Conservation (phyloP, 2,888 invertebrate species). For the Drosophila rellima region DNA sequence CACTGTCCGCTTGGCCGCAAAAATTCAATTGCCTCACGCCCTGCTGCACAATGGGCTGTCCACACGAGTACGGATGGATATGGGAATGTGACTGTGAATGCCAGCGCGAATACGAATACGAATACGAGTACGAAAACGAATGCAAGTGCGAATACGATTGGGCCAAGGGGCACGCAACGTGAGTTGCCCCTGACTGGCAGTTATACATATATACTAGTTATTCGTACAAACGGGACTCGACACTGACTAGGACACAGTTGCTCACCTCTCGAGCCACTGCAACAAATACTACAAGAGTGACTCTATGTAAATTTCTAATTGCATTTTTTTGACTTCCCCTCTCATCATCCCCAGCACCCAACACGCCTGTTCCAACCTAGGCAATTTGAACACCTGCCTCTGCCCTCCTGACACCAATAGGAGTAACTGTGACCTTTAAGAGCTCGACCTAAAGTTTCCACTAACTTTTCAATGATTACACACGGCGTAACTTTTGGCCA, state of each 20-base stretch:
- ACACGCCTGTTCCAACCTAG: neutral
- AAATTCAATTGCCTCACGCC: constrained; percentile 60
- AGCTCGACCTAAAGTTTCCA: neutral
- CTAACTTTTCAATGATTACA: neutral
- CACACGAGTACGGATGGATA: constrained; percentile 25
- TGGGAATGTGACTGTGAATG: constrained; percentile 5
- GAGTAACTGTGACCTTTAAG: neutral
- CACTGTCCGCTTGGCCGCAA: constrained; percentile 39
- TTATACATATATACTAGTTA: neutral
- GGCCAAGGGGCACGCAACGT: constrained; percentile 30
- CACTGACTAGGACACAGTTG: neutral
- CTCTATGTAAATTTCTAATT: constrained; percentile 58
- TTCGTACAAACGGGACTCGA: neutral
- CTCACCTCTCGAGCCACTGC: constrained; percentile 6
- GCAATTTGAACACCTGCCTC: neutral
- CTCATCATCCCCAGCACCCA: neutral
- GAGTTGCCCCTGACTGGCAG: neutral
- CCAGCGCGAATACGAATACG: constrained; percentile 1
- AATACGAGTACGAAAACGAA: constrained; percentile 2
- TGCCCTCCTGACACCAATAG: neutral
- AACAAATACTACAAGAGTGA: constrained; percentile 26
- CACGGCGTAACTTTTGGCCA: neutral
- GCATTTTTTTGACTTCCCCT: constrained; percentile 22
- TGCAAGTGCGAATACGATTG: constrained; percentile 18
- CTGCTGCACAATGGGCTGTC: constrained; percentile 36